Evolutionary conservation across 2,888 invertebrate genomes (phyloP).

Genomic region (Troilus luridus): DNA sequence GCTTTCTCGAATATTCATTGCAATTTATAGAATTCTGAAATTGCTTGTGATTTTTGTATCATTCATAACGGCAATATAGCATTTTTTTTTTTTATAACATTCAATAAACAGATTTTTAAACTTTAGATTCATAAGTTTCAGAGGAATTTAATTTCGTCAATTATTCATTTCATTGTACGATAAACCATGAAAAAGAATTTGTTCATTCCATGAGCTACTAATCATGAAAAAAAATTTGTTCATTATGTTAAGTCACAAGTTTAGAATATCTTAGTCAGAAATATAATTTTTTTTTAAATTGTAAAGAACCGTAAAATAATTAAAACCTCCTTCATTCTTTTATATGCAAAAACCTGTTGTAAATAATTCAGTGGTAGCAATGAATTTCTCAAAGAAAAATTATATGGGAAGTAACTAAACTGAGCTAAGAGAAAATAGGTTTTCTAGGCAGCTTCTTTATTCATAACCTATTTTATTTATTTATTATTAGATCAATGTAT

Average conservation of each 20-base stretch:
- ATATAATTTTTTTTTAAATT: too few species aligned
- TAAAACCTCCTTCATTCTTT: conserved; percentile 5
- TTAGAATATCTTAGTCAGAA: too few species aligned
- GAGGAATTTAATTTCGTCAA: neutral
- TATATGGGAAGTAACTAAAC: neutral
- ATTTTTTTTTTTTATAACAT: neutral
- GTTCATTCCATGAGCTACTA: neutral
- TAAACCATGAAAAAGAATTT: neutral
- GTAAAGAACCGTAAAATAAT: too few species aligned
- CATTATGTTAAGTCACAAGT: too few species aligned
- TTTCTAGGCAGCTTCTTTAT: neutral
- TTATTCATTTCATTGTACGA: neutral
- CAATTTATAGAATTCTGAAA: neutral
- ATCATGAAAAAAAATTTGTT: too few species aligned
- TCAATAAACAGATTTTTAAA: neutral
- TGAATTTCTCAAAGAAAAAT: neutral
- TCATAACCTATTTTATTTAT: neutral
- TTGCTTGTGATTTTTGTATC: neutral
- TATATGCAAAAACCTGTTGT: neutral
- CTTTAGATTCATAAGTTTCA: neutral
- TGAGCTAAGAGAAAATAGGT: neutral
- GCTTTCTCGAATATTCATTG: neutral
- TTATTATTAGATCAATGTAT: neutral
- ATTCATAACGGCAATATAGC: neutral
- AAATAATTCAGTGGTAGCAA: neutral